Conservation (phyloP, 2,797 vertebrate species). For the Falco columbarius region DNA sequence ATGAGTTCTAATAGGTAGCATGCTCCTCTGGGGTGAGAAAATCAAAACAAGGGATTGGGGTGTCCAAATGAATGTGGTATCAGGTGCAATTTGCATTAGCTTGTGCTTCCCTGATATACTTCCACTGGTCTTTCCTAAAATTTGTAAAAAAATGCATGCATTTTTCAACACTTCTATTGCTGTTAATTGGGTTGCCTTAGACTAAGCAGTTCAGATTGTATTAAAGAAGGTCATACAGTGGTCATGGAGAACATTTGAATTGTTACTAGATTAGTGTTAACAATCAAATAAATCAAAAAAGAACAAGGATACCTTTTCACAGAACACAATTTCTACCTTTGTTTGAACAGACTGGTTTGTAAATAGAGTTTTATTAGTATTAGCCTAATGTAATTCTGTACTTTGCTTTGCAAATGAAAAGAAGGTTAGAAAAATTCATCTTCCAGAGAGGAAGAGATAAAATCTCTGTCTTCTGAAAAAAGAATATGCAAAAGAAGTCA, state of each 20-base stretch:
- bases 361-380: background rate
- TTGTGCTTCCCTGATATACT: background rate
- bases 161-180: background rate
- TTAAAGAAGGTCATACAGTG: background rate
- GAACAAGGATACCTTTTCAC: background rate
- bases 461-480: background rate
- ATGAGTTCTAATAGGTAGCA: background rate
- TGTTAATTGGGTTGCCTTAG: background rate
- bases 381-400: background rate
- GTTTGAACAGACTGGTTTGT: background rate
- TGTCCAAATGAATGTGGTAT: background rate
- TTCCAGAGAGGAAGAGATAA: background rate
- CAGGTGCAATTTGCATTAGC: background rate
- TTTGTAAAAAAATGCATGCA: background rate
- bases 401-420: background rate
- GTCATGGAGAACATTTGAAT: background rate
- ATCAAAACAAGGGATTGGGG: background rate
- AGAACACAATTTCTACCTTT: background rate
- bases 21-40: background rate
- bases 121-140: background rate
- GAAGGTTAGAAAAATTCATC: background rate
- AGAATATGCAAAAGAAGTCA: background rate
- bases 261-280: background rate
- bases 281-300: background rate
- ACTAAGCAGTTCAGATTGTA: background rate